Base-by-base conservation (phyloP, 2,797 vertebrate genomes). In the Chloroceryle inda region DNA sequence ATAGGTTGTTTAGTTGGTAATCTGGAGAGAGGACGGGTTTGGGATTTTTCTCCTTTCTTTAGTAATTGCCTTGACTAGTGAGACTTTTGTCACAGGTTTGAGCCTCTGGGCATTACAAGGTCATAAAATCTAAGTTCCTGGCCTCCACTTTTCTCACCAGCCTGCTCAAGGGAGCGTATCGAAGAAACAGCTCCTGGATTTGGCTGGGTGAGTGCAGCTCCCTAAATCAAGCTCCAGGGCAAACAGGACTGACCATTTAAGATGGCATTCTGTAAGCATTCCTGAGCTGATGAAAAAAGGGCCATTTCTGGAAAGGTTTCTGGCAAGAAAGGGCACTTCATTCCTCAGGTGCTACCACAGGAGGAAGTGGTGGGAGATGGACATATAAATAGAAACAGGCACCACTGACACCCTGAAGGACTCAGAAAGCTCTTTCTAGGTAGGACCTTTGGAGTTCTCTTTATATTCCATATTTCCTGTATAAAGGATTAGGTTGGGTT, bases 161-260 rank as follows among this genome's bases (percentile, higher is more conserved):
- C 6, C 47, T 62, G 69, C 71, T 88, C 63, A 55, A 44, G 42
- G 38, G 45, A 86, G 33, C 6, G 0, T 17, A 23, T 47, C 7
- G 5, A 47, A 76, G 66, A 33, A 69, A 22, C 33, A 76, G 67
- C 37, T 40, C 59, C 83, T 37, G 50, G 38, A 9, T 47, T 75
- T 75, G 66, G 66, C 80, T 63, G 69, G 44, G 56, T 0, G 4
- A 92, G 59, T 53, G 9, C 55, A 73, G 62, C 44, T 77, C 80
- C 68, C 61, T 63, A 50, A 55, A 76, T 38, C 74, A 44, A 35
- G 29, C 33, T 79, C 40, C 37, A 58, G 75, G 73, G 73, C 68
- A 90, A 78, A 63, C 0, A 2, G 0, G 3, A 27, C 27, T 0
- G 1, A 2, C 27, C 24, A 9, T 37, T 24, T 5, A 44, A 19